A percentile compares a stretch with the other conserved stretches of the same genome.
Evolutionary conservation across 2,888 invertebrate genomes (phyloP).

Genomic region (Epiblema foenella): DNA sequence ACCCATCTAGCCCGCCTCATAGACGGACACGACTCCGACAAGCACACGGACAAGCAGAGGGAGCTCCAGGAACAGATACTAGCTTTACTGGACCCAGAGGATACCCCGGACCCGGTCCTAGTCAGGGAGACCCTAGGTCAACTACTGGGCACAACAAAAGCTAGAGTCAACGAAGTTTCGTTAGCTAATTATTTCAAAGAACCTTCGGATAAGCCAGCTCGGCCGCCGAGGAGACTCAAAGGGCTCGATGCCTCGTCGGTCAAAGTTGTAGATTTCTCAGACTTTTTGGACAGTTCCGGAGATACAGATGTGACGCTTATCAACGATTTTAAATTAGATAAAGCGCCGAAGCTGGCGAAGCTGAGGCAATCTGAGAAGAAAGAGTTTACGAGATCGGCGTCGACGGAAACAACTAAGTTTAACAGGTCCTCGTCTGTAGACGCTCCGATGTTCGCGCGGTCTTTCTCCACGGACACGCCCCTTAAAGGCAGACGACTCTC

Average conservation of each 20-base stretch:
- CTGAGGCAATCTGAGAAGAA: neutral
- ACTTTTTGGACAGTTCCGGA: constrained; percentile 65
- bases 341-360: constrained; percentile 43
- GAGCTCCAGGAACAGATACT: constrained; percentile 74
- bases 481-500: constrained; percentile 60
- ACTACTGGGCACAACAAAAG: constrained; percentile 63
- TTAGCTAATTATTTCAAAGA: constrained; percentile 28
- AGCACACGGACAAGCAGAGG: constrained; percentile 61
- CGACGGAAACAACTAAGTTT: neutral
- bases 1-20: constrained; percentile 72
- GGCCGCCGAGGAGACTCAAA: constrained; percentile 66
- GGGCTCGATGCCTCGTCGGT: constrained; percentile 65
- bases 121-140: constrained; percentile 66
- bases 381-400: constrained; percentile 2
- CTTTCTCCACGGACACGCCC: constrained; percentile 26
- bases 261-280: constrained; percentile 56
- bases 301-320: constrained; percentile 68
- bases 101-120: constrained; percentile 66
- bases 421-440: constrained; percentile 49
- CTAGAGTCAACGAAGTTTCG: constrained; percentile 50
- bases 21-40: constrained; percentile 67
- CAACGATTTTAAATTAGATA: constrained; percentile 46
- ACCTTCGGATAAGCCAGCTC: constrained; percentile 46
- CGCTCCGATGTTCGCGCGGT: constrained; percentile 33
- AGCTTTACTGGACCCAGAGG: constrained; percentile 70